These are phyloP conservation scores for Globia sparganii DNA, from an alignment of 2,888 invertebrate genomes.

Conservation along the genomic window DNA sequence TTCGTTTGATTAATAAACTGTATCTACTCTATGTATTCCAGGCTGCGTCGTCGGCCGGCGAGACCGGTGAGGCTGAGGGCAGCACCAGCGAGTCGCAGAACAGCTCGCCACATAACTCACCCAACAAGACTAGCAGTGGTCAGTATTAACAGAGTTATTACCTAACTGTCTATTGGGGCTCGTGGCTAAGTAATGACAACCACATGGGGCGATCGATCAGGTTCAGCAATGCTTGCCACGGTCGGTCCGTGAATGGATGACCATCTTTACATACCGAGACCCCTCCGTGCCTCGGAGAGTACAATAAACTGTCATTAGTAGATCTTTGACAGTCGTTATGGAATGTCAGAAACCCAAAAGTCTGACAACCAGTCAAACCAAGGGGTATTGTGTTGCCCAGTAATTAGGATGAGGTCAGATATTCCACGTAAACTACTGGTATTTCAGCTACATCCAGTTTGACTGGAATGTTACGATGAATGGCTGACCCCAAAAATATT, in stretches of 20 bases:
- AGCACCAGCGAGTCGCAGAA: conserved; percentile 86
- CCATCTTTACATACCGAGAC: too few relatives aligned
- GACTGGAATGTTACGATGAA: too few relatives aligned
- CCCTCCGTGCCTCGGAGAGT: not conserved
- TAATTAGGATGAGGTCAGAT: too few relatives aligned
- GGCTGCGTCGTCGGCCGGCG: conserved; percentile 78
- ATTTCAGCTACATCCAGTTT: too few relatives aligned
- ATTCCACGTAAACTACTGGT: too few relatives aligned
- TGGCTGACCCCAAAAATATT: too few relatives aligned
- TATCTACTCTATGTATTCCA: conserved; percentile 48
- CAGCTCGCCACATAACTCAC: conserved; percentile 84
- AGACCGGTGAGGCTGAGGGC: conserved; percentile 84
- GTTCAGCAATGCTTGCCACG: not conserved
- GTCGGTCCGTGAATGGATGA: not conserved
- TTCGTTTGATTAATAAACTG: not conserved
- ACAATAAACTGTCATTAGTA: not conserved
- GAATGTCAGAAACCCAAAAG: not conserved
- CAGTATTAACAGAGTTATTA: conserved; percentile 34
- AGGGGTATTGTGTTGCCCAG: too few relatives aligned
- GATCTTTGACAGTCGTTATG: not conserved
- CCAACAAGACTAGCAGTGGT: conserved; percentile 85
- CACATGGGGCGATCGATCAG: not conserved
- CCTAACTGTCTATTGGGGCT: not conserved
- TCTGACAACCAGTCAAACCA: not conserved
- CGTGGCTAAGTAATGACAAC: not conserved